These are phyloP conservation scores for Cheilosia grossa DNA, from an alignment of 2,888 invertebrate species.

Conservation along the genomic window DNA sequence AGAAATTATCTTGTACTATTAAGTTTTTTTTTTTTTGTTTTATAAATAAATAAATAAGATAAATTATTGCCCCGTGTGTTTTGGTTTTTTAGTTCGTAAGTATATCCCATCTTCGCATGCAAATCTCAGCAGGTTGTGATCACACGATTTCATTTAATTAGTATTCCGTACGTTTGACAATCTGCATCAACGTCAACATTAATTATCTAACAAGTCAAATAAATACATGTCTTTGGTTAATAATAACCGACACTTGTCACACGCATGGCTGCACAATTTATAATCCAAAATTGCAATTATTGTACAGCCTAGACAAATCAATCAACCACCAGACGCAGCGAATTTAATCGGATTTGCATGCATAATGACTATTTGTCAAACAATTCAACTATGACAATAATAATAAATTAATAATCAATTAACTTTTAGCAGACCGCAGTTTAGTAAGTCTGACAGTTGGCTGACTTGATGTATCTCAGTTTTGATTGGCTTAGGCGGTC, in stretches of 20 bases:
- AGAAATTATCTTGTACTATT: conserved; percentile 3
- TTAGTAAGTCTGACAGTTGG: no score
- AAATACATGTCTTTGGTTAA: conserved; percentile 28
- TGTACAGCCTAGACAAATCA: background rate
- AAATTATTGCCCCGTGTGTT: background rate
- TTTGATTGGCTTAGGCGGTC: no score
- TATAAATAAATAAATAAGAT: conserved; percentile 18
- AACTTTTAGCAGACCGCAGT: background rate
- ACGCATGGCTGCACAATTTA: conserved; percentile 1
- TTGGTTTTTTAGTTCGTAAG: no score
- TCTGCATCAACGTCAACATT: conserved; percentile 29
- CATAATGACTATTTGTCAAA: conserved; percentile 5
- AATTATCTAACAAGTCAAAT: conserved; percentile 36
- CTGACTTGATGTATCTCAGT: no score
- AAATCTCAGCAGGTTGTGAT: background rate
- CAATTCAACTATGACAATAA: background rate
- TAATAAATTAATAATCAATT: background rate
- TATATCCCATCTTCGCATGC: background rate
- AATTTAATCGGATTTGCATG: conserved; percentile 30
- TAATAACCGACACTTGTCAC: conserved; percentile 15
- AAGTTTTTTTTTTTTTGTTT: conserved; percentile 20
- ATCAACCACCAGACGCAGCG: background rate
- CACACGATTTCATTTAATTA: conserved; percentile 21
- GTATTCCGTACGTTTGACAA: conserved; percentile 6
- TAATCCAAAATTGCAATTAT: conserved; percentile 31